Conservation (phyloP, 2,888 invertebrate genomes). For the Pasiphila rectangulata region DNA sequence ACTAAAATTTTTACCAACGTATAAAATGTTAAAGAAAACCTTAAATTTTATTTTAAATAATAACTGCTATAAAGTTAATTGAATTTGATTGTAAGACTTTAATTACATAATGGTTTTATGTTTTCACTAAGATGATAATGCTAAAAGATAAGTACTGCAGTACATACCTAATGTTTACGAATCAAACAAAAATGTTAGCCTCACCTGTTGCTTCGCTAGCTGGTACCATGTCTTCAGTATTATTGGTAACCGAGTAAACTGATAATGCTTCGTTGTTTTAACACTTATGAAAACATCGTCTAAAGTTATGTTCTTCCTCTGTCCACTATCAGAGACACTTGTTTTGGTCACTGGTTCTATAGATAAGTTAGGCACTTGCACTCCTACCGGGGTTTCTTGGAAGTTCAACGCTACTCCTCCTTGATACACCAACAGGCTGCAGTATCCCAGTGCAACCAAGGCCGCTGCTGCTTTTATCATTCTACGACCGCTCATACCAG, state of each 20-base stretch:
- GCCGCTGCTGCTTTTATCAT: conserved; percentile 75
- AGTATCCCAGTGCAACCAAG: conserved; percentile 80
- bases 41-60: conserved; percentile 16
- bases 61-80: conserved; percentile 4
- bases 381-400: conserved; percentile 69
- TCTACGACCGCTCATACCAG: conserved; percentile 72
- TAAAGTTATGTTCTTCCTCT: conserved; percentile 83
- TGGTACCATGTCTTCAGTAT: conserved; percentile 98
- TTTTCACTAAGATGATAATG: too few relatives aligned
- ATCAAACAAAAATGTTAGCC: conserved; percentile 14
- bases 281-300: conserved; percentile 97
- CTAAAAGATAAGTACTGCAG: too few relatives aligned
- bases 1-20: too few relatives aligned
- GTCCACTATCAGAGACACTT: conserved; percentile 59
- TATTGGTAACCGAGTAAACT: conserved; percentile 89
- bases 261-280: conserved; percentile 95
- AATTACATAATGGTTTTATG: neutral
- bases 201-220: conserved; percentile 94
- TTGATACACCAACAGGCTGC: conserved; percentile 83
- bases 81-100: conserved; percentile 6
- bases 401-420: conserved; percentile 75
- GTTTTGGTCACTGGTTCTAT: conserved; percentile 78
- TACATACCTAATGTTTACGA: too few relatives aligned
- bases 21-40: neutral
- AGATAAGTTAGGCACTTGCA: conserved; percentile 68